Conservation (phyloP, 2,797 vertebrate species). For the Clarias platycephalus region DNA sequence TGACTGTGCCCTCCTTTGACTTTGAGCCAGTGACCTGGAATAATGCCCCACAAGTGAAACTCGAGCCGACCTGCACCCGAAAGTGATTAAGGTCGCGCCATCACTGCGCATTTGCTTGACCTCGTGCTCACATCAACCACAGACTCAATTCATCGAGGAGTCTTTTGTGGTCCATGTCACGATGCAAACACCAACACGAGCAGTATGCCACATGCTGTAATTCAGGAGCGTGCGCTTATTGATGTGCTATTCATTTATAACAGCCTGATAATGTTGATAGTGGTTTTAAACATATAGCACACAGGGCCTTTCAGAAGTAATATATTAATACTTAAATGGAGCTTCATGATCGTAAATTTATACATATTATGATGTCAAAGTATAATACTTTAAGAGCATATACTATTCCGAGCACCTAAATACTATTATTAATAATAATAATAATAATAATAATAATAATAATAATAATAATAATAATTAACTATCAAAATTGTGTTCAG, state of each 20-base stretch:
- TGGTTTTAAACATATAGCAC: conserved; percentile 10
- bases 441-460: too few relatives aligned
- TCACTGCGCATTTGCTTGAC: conserved; percentile 77
- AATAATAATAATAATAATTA: too few relatives aligned
- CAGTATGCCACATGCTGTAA: conserved; percentile 38
- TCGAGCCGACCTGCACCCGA: conserved; percentile 74
- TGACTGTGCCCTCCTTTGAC: conserved; percentile 80
- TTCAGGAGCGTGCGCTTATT: conserved; percentile 53
- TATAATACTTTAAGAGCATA: background rate
- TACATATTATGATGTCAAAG: conserved; percentile 7
- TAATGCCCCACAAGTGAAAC: conserved; percentile 78
- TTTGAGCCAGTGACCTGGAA: conserved; percentile 82
- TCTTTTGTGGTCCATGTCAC: conserved; percentile 67
- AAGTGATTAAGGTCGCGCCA: conserved; percentile 80
- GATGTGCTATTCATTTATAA: conserved; percentile 32
- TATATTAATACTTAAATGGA: background rate
- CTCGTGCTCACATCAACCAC: conserved; percentile 66
- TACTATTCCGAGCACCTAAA: background rate
- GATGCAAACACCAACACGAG: conserved; percentile 64
- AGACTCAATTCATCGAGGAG: conserved; percentile 65
- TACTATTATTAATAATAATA: too few relatives aligned
- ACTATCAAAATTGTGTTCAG: background rate
- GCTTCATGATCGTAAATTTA: background rate
- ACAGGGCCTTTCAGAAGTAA: background rate
- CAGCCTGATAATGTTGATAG: conserved; percentile 12